These are phyloP conservation scores for Cerastis leucographa DNA, from an alignment of 2,888 invertebrate species.

Conservation along the genomic window DNA sequence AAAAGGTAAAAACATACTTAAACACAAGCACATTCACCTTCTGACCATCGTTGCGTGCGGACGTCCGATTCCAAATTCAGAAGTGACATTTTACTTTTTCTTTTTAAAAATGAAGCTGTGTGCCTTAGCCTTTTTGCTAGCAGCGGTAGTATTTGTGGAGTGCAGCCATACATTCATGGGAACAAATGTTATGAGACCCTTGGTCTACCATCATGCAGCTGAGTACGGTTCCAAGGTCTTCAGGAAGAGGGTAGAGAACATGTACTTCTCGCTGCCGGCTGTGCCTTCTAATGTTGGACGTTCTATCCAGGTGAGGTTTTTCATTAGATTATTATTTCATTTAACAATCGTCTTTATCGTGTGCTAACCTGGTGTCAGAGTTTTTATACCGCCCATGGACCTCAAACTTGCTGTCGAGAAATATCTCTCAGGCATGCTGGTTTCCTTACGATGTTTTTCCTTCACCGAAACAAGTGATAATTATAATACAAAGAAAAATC, in stretches of 20 bases:
- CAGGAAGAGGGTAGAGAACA: slow-evolving; percentile 79
- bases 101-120: slow-evolving; percentile 67
- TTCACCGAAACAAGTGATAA: too few relatives aligned
- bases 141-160: slow-evolving; percentile 72
- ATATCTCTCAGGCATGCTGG: too few relatives aligned
- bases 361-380: too few relatives aligned
- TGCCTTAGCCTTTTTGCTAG: slow-evolving; percentile 65
- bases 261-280: slow-evolving; percentile 71
- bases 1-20: slow-evolving; percentile 5
- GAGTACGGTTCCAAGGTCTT: slow-evolving; percentile 71
- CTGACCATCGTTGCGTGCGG: background rate
- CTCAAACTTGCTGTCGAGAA: too few relatives aligned
- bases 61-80: slow-evolving; percentile 4
- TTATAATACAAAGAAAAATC: too few relatives aligned
- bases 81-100: background rate
- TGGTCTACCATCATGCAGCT: slow-evolving; percentile 72
- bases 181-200: slow-evolving; percentile 74
- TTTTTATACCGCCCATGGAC: too few relatives aligned
- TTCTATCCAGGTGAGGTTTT: slow-evolving; percentile 75
- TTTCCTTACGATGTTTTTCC: too few relatives aligned
- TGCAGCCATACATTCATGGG: slow-evolving; percentile 80
- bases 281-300: slow-evolving; percentile 60
- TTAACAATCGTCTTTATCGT: too few relatives aligned
- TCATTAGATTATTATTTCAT: background rate
- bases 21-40: slow-evolving; percentile 5